These are phyloP conservation scores for Psix sp. DNA, from an alignment of 1,140 invertebrate genomes.

Conservation along the genomic window DNA sequence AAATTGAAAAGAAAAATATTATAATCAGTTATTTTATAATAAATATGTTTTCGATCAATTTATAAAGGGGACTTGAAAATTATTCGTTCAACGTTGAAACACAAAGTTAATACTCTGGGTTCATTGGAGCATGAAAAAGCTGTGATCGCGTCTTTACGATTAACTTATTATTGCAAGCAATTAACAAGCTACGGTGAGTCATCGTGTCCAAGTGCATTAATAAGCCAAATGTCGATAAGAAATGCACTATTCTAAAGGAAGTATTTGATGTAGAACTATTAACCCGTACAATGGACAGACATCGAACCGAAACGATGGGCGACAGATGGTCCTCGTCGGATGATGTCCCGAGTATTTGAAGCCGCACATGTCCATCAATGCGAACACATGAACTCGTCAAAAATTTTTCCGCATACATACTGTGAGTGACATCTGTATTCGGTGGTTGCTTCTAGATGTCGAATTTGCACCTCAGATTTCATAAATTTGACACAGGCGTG, in stretches of 20 bases:
- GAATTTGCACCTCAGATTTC: constrained; percentile 18
- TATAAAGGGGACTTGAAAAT: no score
- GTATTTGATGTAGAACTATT: constrained; percentile 45
- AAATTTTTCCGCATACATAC: constrained; percentile 37
- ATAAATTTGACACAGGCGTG: background rate
- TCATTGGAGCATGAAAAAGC: constrained; percentile 21
- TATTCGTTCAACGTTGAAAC: no score
- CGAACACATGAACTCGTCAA: constrained; percentile 17
- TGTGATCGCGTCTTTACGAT: constrained; percentile 9
- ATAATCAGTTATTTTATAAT: no score
- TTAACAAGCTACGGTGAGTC: constrained; percentile 35
- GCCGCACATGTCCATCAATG: constrained; percentile 39
- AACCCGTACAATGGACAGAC: constrained; percentile 45
- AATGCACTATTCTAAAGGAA: constrained; percentile 35
- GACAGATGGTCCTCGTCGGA: constrained; percentile 53
- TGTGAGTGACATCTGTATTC: constrained; percentile 34
- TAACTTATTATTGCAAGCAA: constrained; percentile 25
- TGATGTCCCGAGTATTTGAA: constrained; percentile 46
- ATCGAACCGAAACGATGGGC: constrained; percentile 43
- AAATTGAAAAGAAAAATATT: no score
- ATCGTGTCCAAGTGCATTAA: constrained; percentile 27
- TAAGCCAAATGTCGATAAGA: constrained; percentile 48
- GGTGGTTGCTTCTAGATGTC: constrained; percentile 10
- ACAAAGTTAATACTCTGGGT: no score
- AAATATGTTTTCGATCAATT: no score